These are phyloP conservation scores for Eubasilissa splendida DNA, from an alignment of 2,888 invertebrate genomes.

Conservation along the genomic window DNA sequence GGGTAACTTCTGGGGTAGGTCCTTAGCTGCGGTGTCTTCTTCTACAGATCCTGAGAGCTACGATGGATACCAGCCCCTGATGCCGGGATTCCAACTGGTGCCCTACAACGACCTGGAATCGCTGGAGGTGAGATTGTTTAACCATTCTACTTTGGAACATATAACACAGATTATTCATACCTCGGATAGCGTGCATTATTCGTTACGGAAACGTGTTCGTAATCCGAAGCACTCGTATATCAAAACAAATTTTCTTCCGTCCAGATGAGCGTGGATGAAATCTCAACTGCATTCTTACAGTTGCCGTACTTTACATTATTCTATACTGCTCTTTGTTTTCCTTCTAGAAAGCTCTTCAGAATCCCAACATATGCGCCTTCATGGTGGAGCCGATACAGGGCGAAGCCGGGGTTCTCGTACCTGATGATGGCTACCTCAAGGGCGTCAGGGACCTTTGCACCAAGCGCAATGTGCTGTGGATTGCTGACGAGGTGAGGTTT, in stretches of 20 bases:
- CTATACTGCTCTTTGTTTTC: neutral
- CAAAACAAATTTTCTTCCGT: too few relatives aligned
- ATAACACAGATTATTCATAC: too few relatives aligned
- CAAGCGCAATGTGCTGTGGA: conserved; percentile 85
- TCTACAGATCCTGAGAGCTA: conserved; percentile 83
- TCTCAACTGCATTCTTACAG: too few relatives aligned
- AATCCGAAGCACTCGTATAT: neutral
- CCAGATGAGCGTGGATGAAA: too few relatives aligned
- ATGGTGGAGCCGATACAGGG: conserved; percentile 93
- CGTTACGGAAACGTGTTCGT: too few relatives aligned
- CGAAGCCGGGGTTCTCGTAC: conserved; percentile 87
- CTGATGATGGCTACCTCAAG: conserved; percentile 80
- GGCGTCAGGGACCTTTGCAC: conserved; percentile 81
- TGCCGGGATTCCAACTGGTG: conserved; percentile 83
- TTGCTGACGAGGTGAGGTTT: conserved; percentile 83
- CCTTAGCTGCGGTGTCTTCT: conserved; percentile 84
- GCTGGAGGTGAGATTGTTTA: conserved; percentile 73
- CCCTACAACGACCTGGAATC: conserved; percentile 82
- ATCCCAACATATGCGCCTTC: conserved; percentile 83
- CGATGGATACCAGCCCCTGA: conserved; percentile 83
- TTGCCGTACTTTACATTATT: too few relatives aligned
- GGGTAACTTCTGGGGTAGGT: conserved; percentile 89
- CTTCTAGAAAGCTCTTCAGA: conserved; percentile 71
- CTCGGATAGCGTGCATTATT: too few relatives aligned
- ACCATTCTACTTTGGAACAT: too few relatives aligned